Evolutionary conservation across 2,113 vertebrate species (phyloP), one percentile per base, ranked within the genome.

Genomic region (Rhinolophus sinicus): DNA sequence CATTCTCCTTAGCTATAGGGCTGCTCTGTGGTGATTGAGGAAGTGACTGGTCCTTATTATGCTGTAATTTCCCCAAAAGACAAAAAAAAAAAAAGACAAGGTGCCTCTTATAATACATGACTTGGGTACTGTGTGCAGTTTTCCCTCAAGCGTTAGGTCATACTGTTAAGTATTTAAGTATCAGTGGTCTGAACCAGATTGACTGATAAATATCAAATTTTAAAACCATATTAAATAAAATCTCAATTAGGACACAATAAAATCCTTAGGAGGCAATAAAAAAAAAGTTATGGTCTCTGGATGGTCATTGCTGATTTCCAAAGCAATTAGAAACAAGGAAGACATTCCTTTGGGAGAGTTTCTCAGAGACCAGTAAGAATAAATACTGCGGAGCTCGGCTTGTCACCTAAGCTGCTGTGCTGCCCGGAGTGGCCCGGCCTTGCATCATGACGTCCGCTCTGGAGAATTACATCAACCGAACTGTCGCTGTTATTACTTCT

Each of bases 381-480:
- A 73, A 77, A 67, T 56, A 76, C 47, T 50, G 40, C 7, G 40
- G 40, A 62, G 26, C 35, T 90, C 2, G 0, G 0, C 2, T 35
- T 5, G 5, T 2, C 0, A 3, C 9, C 0, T 6, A 15, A 0
- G 4, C 2, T 2, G 11, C 5, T 1, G 40, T 0, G 69, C 38
- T 44, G 8, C 35, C n/a, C 26, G 52, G 75, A 30, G 33, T 0
- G 2, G 35, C 30, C 19, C 64, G 2, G 69, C 92, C 22, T 54
- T 33, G 5, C 70, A 86, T 11, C 35, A 99, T 99, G 99, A 98
- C 98, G 0, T 99, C 99, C 3, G 99, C 99, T 0, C 44, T 99
- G 97, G 99, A 99, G 92, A 99, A 98, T 62, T 99, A 99, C 89
- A 99, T 99, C 93, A 99, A 99, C 97, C 98, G 99, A 44, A 44